A percentile compares a stretch with the other conserved stretches of the same genome.
Conservation (phyloP, 2,888 invertebrate species). For the Heliconius ismenius region DNA sequence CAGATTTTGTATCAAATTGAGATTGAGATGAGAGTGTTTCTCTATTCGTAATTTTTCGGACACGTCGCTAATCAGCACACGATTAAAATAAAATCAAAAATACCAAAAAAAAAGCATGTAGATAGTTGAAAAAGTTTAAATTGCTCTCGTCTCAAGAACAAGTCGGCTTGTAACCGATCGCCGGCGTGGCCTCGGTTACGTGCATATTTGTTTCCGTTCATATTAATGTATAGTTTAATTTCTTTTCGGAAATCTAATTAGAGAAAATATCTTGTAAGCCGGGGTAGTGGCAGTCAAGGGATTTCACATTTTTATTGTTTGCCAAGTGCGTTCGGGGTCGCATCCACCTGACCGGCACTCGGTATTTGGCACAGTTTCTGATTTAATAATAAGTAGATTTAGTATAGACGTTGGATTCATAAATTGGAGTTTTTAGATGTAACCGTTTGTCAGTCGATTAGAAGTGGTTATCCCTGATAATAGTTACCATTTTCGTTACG, state of each 20-base stretch:
- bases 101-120: slow-evolving; percentile 51
- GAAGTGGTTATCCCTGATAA: slow-evolving; percentile 77
- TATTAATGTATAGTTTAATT: slow-evolving; percentile 62
- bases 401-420: slow-evolving; percentile 44
- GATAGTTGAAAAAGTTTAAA: slow-evolving; percentile 51
- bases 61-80: slow-evolving; percentile 70
- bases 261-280: slow-evolving; percentile 64
- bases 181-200: slow-evolving; percentile 73
- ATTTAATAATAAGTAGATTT: slow-evolving; percentile 43
- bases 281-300: slow-evolving; percentile 75
- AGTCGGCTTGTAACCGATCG: slow-evolving; percentile 76
- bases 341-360: slow-evolving; percentile 18
- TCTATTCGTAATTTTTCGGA: slow-evolving; percentile 55
- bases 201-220: slow-evolving; percentile 71
- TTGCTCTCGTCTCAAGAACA: slow-evolving; percentile 67
- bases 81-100: slow-evolving; percentile 52
- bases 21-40: slow-evolving; percentile 61
- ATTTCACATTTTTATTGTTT: slow-evolving; percentile 60
- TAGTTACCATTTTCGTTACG: slow-evolving; percentile 79
- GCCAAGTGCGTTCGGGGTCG: slow-evolving; percentile 44
- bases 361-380: slow-evolving; percentile 42
- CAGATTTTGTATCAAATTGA: slow-evolving; percentile 55
- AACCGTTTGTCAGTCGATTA: slow-evolving; percentile 44
- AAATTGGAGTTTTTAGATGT: slow-evolving; percentile 39
- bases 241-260: slow-evolving; percentile 66